Base-by-base conservation (phyloP, 2,113 vertebrate genomes). In the Mormyrus iriodes region DNA sequence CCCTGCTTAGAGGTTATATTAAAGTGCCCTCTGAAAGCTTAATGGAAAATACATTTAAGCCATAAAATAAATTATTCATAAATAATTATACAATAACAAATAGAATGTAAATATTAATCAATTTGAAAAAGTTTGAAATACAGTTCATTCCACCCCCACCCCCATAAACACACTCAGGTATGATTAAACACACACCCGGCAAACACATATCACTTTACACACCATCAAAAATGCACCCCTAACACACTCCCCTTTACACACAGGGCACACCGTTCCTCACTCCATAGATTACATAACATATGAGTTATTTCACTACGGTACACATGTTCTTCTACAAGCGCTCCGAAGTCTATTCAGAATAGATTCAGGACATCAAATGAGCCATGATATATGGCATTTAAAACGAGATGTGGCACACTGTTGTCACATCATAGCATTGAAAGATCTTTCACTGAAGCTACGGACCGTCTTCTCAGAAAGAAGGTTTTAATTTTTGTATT, bases 381-480 rank as follows among this genome's bases (percentile, higher is more conserved):
- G 12, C 31, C 15, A 31, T 39, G 69, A 39, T 76, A 39, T 76
- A 9, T 69, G 27, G 9, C n/a, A 31, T 69, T 69, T 73, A 73
- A 31, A 35, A 35, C 13, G 10, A 73, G 65, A 15, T 35, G 69
- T 19, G 12, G 31, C 31, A 39, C 12, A 79, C 1, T 42, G 6
- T 19, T 79, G 73, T 79, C 73, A 19, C 35, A 17, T 42, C 19
- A 48, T 85, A 46, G 19, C 42, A n/a, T 13, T 85, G 17, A 85
- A 85, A 85, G 46, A 46, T 13, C 21, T 48, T 85, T 85, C 82
- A 85, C 82, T 52, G 49, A 53, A 89, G 79, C n/a, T 89, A 79
- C 1, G 73, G 21, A 61, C 58, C n/a, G 9, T 53, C 52, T 10
- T 13, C 52, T 53, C 52, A 8, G 21, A 42, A 79, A 39, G 39